Percentiles rank a stretch among this genome's conserved stretches.
Conservation (phyloP, 2,888 invertebrate genomes). For the Eretmocerus hayati region DNA sequence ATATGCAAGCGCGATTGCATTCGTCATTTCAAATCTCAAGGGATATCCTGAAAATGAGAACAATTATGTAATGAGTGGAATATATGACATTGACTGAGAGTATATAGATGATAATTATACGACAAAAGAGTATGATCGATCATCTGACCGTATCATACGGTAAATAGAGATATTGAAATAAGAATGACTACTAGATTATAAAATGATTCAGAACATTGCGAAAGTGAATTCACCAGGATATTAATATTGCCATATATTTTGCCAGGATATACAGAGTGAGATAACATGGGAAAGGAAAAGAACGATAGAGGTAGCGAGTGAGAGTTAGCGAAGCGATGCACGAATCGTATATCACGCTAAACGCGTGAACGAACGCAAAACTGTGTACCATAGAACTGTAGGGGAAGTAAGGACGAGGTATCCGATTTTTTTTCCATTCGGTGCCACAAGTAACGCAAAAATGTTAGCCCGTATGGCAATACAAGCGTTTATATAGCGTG, state of each 20-base stretch:
- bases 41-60: too few relatives aligned
- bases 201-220: constrained; percentile 13
- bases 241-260: constrained; percentile 18
- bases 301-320: background rate
- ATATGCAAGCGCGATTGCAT: too few relatives aligned
- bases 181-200: too few relatives aligned
- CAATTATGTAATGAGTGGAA: too few relatives aligned
- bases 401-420: background rate
- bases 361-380: constrained; percentile 11
- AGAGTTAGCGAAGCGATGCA: constrained; percentile 10
- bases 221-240: constrained; percentile 18
- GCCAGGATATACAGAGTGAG: background rate
- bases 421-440: constrained; percentile 9
- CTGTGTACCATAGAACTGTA: constrained; percentile 1
- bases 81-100: too few relatives aligned
- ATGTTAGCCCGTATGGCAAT: too few relatives aligned
- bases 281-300: background rate
- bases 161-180: too few relatives aligned
- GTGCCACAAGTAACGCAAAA: background rate
- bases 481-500: too few relatives aligned
- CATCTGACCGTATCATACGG: too few relatives aligned
- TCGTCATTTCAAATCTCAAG: too few relatives aligned
- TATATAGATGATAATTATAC: too few relatives aligned
- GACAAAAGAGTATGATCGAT: too few relatives aligned
- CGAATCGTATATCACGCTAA: constrained; percentile 22